Evolutionary conservation across 2,888 invertebrate species (phyloP).

Genomic region (Phengaris alcon): DNA sequence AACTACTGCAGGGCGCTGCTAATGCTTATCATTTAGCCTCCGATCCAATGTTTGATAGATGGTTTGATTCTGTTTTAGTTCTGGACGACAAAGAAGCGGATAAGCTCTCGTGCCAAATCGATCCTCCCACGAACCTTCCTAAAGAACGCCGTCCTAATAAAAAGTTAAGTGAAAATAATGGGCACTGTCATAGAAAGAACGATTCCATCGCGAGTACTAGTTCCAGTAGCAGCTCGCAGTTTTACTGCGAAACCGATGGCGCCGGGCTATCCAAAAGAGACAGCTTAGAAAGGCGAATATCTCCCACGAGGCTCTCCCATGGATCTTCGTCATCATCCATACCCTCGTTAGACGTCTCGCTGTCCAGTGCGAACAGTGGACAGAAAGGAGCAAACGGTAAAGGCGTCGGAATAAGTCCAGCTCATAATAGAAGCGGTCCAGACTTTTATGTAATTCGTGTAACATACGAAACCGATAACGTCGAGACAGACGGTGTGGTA

Average conservation of each 20-base stretch:
- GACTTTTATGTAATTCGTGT: conserved; percentile 86
- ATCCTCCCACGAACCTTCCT: conserved; percentile 82
- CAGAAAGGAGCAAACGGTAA: conserved; percentile 70
- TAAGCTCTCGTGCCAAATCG: conserved; percentile 92
- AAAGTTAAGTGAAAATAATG: conserved; percentile 81
- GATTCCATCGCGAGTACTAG: conserved; percentile 94
- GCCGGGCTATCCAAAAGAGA: conserved; percentile 84
- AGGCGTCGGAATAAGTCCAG: conserved; percentile 67
- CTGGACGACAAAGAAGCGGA: conserved; percentile 96
- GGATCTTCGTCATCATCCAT: conserved; percentile 87
- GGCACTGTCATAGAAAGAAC: conserved; percentile 89
- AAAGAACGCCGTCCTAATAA: conserved; percentile 68
- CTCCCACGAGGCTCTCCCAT: conserved; percentile 88
- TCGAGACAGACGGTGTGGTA: conserved; percentile 91
- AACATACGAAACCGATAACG: conserved; percentile 91
- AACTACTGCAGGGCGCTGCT: conserved; percentile 95
- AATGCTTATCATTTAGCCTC: conserved; percentile 94
- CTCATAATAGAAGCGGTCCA: conserved; percentile 81
- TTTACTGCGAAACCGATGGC: conserved; percentile 89
- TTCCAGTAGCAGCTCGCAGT: conserved; percentile 91
- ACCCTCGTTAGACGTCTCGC: conserved; percentile 88
- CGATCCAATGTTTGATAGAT: conserved; percentile 94
- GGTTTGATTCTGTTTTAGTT: conserved; percentile 96
- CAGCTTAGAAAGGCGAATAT: conserved; percentile 87
- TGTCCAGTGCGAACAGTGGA: conserved; percentile 83